Evolutionary conservation across 2,888 invertebrate species (phyloP), one percentile per base, ranked within the genome.

Genomic region (Patella pellucida): DNA sequence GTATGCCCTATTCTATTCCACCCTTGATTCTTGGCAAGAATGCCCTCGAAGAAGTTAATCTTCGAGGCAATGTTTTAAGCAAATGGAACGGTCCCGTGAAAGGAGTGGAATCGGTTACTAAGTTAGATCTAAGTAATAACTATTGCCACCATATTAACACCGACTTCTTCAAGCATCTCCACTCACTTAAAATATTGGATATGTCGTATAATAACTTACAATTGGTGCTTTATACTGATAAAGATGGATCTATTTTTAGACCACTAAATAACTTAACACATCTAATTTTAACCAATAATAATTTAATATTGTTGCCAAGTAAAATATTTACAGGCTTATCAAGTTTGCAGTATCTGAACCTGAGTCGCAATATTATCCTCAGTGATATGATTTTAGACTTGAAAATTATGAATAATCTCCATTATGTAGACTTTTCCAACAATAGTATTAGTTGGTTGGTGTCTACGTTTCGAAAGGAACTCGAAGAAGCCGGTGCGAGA

Each of bases 51-150:
- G 27, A 31, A 11, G 62, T 73, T n/a, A 69, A 76, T 71, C 31
- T 73, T 9, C 54, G 54, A 19, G 19, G 70, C 15, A 76, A 76
- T 68, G 12, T 67, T 2, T 31, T 76, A 27, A 16, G 41, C 19
- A 12, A 51, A 16, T 74, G 54, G 62, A 41, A 11, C 41, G 74
- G 77, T 5, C 71, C 71, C 5, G 16, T 74, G 9, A 1, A 4
- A 54, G 72, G 74, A 16, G 16, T 74, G 19, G 68, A 74, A 15
- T 68, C 72, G 31, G 23, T 77, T 27, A 56, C n/a, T 56, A 12
- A 23, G 68, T 41, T 77, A 23, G 52, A 77, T 62, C n/a, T 77
- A 9, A 72, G 72, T 9, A 41, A 69, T 50, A 74, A 68, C 51
- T 31, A 23, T 12, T 52, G 52, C 12, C 27, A 54, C n/a, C 14